Percentiles rank a stretch among this genome's conserved stretches.
phyloP scores from a whole-genome alignment of 2,888 invertebrate genomes.

The Maniola hyperantus region DNA sequence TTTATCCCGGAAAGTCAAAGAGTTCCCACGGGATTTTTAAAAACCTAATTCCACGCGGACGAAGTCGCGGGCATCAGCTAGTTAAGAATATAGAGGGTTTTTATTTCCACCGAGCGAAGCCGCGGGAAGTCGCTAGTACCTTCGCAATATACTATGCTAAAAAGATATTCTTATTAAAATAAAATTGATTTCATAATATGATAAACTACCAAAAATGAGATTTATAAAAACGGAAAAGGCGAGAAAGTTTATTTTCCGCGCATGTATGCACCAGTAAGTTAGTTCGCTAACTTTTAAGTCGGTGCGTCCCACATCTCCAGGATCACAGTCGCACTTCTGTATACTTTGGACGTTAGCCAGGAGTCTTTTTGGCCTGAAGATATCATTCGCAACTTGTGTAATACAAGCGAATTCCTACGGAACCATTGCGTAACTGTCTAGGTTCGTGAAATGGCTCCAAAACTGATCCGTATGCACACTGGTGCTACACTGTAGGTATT shows the following conservation, averaged over 20 bases:
- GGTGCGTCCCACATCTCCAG: slow-evolving; percentile 53
- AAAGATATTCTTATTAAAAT: no score
- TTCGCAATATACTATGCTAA: no score
- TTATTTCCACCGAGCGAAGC: no score
- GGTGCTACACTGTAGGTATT: neutral
- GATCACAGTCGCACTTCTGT: slow-evolving; percentile 57
- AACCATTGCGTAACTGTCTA: slow-evolving; percentile 54
- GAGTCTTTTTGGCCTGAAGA: slow-evolving; percentile 81
- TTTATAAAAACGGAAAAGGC: no score
- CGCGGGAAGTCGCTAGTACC: no score
- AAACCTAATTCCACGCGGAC: no score
- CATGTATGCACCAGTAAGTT: neutral
- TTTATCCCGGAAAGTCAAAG: no score
- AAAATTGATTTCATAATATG: no score
- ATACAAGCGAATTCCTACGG: slow-evolving; percentile 57
- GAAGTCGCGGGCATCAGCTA: no score
- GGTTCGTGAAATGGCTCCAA: slow-evolving; percentile 21
- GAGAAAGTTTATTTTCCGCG: neutral
- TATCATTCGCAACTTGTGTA: slow-evolving; percentile 71
- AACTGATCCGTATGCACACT: slow-evolving; percentile 23
- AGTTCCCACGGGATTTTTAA: no score
- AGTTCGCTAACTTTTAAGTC: slow-evolving; percentile 22
- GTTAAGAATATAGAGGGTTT: no score
- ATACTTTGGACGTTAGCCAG: slow-evolving; percentile 75
- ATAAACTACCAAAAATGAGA: no score